Percentiles rank a stretch among this genome's conserved stretches.
Evolutionary conservation across 2,888 invertebrate species (phyloP).

Genomic region (Lomographa bimaculata): DNA sequence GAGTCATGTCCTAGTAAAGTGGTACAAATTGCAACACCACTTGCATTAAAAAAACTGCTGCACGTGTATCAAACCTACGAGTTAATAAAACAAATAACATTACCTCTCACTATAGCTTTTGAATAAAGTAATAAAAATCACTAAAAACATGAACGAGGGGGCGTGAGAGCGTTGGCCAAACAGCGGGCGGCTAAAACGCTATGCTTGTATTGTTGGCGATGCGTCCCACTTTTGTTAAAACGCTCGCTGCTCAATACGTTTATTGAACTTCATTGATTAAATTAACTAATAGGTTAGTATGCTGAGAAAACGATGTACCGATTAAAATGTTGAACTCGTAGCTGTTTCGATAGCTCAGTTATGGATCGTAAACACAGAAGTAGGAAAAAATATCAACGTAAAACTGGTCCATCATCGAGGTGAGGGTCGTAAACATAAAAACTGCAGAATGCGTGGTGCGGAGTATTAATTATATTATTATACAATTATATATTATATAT

Average conservation of each 20-base stretch:
- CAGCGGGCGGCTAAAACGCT: conserved; percentile 67
- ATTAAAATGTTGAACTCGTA: too few species aligned
- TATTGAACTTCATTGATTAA: conserved; percentile 39
- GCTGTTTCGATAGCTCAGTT: too few species aligned
- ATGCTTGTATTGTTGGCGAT: conserved; percentile 55
- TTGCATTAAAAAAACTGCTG: background rate
- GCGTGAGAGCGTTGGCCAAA: conserved; percentile 37
- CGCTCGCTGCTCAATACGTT: conserved; percentile 28
- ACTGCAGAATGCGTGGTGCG: too few species aligned
- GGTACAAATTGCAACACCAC: too few species aligned
- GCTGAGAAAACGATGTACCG: too few species aligned
- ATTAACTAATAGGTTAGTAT: conserved; percentile 15
- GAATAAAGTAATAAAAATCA: conserved; percentile 18
- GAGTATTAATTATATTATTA: too few species aligned
- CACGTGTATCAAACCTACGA: conserved; percentile 3
- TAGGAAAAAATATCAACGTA: too few species aligned
- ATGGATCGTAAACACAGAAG: too few species aligned
- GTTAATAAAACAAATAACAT: conserved; percentile 1
- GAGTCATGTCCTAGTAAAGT: too few species aligned
- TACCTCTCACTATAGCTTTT: conserved; percentile 4
- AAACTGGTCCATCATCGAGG: too few species aligned
- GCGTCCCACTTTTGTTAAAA: conserved; percentile 38
- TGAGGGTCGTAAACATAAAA: too few species aligned
- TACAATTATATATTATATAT: too few species aligned
- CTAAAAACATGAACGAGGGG: conserved; percentile 27